phyloP scores from a whole-genome alignment of 92 coral and sea anemone genomes.

The Phenganax stokvisi region DNA sequence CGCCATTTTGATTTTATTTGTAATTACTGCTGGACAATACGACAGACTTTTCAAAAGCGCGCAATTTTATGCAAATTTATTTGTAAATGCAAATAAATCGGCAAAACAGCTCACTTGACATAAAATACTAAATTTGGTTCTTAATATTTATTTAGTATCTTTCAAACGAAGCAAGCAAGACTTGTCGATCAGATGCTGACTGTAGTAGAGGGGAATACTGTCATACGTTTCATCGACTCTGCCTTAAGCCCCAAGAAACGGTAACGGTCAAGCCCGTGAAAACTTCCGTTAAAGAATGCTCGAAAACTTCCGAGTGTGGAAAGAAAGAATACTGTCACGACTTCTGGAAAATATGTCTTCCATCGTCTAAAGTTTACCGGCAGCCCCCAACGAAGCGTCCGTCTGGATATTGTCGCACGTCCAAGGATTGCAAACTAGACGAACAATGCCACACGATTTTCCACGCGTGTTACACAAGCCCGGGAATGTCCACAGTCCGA shows the following conservation, averaged over 20 bases:
- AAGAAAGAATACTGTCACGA: constrained; percentile 21
- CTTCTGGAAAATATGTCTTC: constrained; percentile 33
- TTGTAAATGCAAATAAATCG: neutral
- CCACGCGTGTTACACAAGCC: constrained; percentile 32
- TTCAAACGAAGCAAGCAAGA: constrained; percentile 1
- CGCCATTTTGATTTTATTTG: constrained; percentile 13
- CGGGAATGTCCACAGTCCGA: constrained; percentile 16
- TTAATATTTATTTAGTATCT: too few relatives aligned
- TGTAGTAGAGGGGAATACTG: constrained; percentile 14
- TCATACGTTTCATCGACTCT: constrained; percentile 16
- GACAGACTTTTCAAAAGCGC: neutral
- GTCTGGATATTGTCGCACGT: constrained; percentile 16
- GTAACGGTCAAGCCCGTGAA: constrained; percentile 27
- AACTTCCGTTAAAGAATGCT: constrained; percentile 9
- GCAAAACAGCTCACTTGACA: neutral
- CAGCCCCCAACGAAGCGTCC: constrained; percentile 27
- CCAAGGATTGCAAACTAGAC: constrained; percentile 6
- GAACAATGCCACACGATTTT: constrained; percentile 30
- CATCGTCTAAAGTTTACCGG: neutral
- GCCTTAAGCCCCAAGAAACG: neutral
- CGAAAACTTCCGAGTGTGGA: constrained; percentile 11
- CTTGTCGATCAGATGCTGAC: constrained; percentile 7
- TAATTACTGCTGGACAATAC: neutral
- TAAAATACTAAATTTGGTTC: neutral
- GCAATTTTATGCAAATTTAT: neutral